phyloP scores from a whole-genome alignment of 2,888 invertebrate genomes.

The Xestia c-nigrum region DNA sequence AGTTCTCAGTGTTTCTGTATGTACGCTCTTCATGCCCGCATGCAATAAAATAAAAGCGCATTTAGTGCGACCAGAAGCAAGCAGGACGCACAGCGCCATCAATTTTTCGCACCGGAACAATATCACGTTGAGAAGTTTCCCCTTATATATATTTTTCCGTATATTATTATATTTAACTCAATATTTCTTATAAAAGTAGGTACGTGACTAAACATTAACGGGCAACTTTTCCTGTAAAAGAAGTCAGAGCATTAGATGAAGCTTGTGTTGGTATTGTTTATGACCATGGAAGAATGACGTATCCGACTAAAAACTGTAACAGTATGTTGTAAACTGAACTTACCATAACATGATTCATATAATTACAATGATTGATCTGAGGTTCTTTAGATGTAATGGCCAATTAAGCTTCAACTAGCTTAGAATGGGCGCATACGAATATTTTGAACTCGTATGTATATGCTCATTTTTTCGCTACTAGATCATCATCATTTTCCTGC shows the following conservation, averaged over 20 bases:
- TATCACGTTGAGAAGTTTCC: background rate
- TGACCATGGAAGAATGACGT: slow-evolving; percentile 11
- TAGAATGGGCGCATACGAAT: background rate
- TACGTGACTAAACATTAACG: slow-evolving; percentile 23
- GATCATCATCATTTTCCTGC: background rate
- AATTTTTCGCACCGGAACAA: background rate
- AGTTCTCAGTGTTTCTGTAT: background rate
- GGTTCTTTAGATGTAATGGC: background rate
- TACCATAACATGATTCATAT: slow-evolving; percentile 6
- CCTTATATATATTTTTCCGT: background rate
- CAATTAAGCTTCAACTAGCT: slow-evolving; percentile 1
- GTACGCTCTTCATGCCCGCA: too few species aligned
- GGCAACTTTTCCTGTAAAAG: slow-evolving; percentile 34
- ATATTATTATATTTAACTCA: slow-evolving; percentile 8
- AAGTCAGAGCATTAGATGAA: slow-evolving; percentile 11
- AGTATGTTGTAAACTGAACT: slow-evolving; percentile 19
- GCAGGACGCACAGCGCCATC: background rate
- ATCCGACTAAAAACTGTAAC: slow-evolving; percentile 31
- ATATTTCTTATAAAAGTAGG: slow-evolving; percentile 19
- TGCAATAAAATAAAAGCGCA: too few species aligned
- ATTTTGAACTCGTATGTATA: too few species aligned
- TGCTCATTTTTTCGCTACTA: background rate
- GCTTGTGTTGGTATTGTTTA: slow-evolving; percentile 16
- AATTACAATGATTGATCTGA: slow-evolving; percentile 19
- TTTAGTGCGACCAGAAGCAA: background rate